These are phyloP conservation scores for Nixonia krombeini DNA, from an alignment of 1,140 invertebrate genomes.

Conservation along the genomic window DNA sequence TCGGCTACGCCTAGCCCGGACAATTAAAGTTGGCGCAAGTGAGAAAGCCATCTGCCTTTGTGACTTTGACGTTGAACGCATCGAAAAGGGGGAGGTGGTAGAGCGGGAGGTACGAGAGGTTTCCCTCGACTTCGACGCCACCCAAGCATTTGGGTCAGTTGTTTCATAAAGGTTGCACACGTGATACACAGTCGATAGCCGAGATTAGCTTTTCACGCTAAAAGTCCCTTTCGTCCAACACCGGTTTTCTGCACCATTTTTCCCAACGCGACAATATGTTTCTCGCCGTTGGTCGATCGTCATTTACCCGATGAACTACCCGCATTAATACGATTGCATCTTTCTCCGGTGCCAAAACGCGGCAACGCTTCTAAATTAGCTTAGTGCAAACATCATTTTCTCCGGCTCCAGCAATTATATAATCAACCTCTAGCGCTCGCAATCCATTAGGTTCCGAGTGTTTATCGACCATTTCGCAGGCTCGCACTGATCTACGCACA, in stretches of 20 bases:
- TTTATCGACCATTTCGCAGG: slow-evolving; percentile 4
- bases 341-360: too few relatives aligned
- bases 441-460: slow-evolving; percentile 7
- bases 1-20: slow-evolving; percentile 26
- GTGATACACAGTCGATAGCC: background rate
- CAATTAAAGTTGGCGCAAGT: slow-evolving; percentile 27
- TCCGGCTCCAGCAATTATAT: slow-evolving; percentile 23
- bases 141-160: background rate
- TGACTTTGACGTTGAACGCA: slow-evolving; percentile 4
- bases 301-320: too few relatives aligned
- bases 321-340: background rate
- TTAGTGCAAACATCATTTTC: slow-evolving; percentile 14
- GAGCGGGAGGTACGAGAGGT: slow-evolving; percentile 24
- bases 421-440: slow-evolving; percentile 7
- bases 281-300: too few relatives aligned
- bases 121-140: slow-evolving; percentile 3
- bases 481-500: slow-evolving; percentile 12
- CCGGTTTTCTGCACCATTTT: too few relatives aligned
- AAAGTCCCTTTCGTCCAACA: too few relatives aligned
- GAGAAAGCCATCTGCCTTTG: slow-evolving; percentile 20
- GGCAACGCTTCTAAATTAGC: background rate
- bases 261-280: background rate
- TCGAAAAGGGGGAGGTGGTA: too few relatives aligned
- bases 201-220: background rate
- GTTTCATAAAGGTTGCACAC: background rate